phyloP scores from a whole-genome alignment of 2,113 vertebrate species.

The Hipposideros armiger region DNA sequence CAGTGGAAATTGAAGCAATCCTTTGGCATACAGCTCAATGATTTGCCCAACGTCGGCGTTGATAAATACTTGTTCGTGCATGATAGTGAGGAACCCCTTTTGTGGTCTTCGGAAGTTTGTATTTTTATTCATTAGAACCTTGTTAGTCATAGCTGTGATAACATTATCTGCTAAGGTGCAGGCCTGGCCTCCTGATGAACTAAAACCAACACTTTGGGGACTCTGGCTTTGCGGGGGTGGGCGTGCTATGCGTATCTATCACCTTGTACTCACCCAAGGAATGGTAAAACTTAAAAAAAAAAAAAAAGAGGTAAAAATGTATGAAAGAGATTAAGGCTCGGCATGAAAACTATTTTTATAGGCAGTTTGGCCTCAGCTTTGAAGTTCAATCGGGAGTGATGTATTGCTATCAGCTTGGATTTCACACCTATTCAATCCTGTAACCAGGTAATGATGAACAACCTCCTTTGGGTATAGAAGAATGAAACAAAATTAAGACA shows the following conservation, averaged over 20 bases:
- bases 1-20: neutral
- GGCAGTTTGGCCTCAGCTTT: conserved; percentile 79
- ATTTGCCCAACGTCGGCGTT: neutral
- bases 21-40: neutral
- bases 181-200: neutral
- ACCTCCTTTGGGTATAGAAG: conserved; percentile 69
- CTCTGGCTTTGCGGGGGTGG: neutral
- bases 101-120: neutral
- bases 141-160: neutral
- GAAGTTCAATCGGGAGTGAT: conserved; percentile 79
- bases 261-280: conserved; percentile 27
- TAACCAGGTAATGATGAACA: conserved; percentile 74
- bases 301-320: conserved; percentile 47
- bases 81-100: neutral
- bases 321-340: conserved; percentile 82
- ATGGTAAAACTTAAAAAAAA: conserved; percentile 57
- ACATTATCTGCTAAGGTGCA: neutral
- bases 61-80: no score
- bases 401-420: conserved; percentile 74
- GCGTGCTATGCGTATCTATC: neutral
- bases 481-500: conserved; percentile 77
- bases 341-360: conserved; percentile 84
- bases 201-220: neutral
- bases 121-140: neutral
- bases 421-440: conserved; percentile 84